Percentiles rank a stretch among this genome's conserved stretches.
phyloP scores from a whole-genome alignment of 2,797 vertebrate species.

The Sebastes cheni region DNA sequence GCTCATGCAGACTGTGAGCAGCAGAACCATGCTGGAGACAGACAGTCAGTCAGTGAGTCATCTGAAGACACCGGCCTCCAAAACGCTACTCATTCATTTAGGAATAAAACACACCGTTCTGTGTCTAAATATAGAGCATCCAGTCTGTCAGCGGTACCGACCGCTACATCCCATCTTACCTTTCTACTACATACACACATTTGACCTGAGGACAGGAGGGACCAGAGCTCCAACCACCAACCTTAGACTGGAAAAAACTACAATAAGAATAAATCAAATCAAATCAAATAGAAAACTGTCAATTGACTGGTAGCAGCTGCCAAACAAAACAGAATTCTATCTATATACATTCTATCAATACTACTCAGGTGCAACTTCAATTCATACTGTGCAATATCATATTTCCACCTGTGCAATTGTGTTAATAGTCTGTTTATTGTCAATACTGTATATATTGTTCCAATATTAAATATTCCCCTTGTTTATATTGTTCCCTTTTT shows the following conservation, averaged over 20 bases:
- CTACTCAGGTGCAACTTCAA: too few relatives aligned
- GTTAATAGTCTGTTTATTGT: too few relatives aligned
- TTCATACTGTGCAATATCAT: too few relatives aligned
- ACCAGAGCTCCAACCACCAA: background rate
- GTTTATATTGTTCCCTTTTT: too few relatives aligned
- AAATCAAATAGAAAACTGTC: background rate
- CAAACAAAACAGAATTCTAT: background rate
- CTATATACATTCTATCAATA: too few relatives aligned
- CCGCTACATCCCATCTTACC: background rate
- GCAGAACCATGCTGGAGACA: background rate
- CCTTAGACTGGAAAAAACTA: background rate
- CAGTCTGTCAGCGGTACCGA: background rate
- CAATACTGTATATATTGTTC: too few relatives aligned
- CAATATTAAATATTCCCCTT: too few relatives aligned
- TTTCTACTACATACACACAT: background rate
- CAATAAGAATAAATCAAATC: background rate
- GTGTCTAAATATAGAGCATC: conserved; percentile 22
- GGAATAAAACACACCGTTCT: background rate
- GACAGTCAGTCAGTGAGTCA: conserved; percentile 23
- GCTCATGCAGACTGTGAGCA: background rate
- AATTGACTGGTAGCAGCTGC: background rate
- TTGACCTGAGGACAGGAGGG: background rate
- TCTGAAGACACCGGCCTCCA: background rate
- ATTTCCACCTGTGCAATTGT: too few relatives aligned
- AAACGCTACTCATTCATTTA: background rate